phyloP scores from a whole-genome alignment of 2,797 vertebrate species.

The Scyliorhinus canicula region DNA sequence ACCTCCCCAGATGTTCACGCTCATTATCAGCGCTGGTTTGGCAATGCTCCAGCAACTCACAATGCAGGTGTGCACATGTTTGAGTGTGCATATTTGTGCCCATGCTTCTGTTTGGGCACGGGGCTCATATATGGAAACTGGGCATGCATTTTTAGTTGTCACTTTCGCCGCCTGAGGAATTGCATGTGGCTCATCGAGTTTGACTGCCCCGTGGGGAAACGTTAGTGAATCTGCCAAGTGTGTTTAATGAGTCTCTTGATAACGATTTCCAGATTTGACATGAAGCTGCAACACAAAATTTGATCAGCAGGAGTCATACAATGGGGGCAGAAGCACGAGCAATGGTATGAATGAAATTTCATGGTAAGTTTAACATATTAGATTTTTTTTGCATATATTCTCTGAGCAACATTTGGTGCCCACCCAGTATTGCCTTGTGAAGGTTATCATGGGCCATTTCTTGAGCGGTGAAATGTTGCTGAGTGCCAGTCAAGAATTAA shows the following conservation, averaged over 20 bases:
- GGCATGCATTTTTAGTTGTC: background rate
- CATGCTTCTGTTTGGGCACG: too few species aligned
- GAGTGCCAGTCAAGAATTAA: background rate
- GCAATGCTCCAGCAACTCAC: background rate
- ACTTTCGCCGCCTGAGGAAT: background rate
- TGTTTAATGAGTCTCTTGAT: constrained; percentile 1
- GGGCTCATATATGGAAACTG: background rate
- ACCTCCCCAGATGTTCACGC: background rate
- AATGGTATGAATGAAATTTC: background rate
- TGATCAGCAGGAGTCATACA: background rate
- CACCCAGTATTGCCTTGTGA: background rate
- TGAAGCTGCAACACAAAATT: background rate
- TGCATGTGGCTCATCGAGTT: background rate
- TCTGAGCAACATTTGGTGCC: background rate
- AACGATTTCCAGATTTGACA: constrained; percentile 25
- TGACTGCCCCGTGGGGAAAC: background rate
- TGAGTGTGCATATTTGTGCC: background rate
- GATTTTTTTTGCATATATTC: background rate
- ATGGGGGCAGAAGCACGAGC: background rate
- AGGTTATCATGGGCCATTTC: background rate
- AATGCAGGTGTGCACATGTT: background rate
- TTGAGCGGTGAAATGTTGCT: background rate
- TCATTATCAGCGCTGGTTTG: background rate
- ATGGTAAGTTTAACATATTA: background rate
- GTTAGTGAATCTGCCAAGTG: constrained; percentile 13